These are phyloP conservation scores for Conistra vaccinii DNA, from an alignment of 2,888 invertebrate species.

Conservation along the genomic window DNA sequence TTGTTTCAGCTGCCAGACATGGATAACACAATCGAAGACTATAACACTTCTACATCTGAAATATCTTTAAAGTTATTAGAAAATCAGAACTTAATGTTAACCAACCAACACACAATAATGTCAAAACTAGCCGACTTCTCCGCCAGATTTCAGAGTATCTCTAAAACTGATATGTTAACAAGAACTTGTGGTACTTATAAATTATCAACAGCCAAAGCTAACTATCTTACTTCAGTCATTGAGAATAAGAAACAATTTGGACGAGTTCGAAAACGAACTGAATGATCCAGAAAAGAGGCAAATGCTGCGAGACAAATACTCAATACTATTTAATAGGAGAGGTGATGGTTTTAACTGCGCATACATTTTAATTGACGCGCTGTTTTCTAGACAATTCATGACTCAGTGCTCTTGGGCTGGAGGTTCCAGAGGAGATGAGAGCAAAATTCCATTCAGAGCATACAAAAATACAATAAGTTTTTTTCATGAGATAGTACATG, in stretches of 20 bases:
- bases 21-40: slow-evolving; percentile 2
- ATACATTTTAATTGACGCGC: slow-evolving; percentile 26
- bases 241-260: slow-evolving; percentile 20
- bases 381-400: slow-evolving; percentile 34
- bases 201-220: not conserved
- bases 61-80: slow-evolving; percentile 29
- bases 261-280: slow-evolving; percentile 28
- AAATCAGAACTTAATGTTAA: slow-evolving; percentile 32
- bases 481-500: slow-evolving; percentile 31
- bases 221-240: not conserved
- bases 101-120: slow-evolving; percentile 30
- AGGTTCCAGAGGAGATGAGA: slow-evolving; percentile 21
- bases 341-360: slow-evolving; percentile 2
- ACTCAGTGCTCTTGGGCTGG: slow-evolving; percentile 38
- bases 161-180: slow-evolving; percentile 14
- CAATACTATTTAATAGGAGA: slow-evolving; percentile 29
- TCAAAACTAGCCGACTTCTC: slow-evolving; percentile 16
- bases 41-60: slow-evolving; percentile 4
- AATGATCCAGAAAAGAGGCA: slow-evolving; percentile 30
- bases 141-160: slow-evolving; percentile 4
- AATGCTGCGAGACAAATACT: slow-evolving; percentile 6
- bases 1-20: slow-evolving; percentile 16
- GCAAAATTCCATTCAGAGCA: slow-evolving; percentile 20
- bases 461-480: slow-evolving; percentile 27
- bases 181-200: slow-evolving; percentile 10